A percentile compares a stretch with the other conserved stretches of the same genome.
These are phyloP conservation scores for rabbit (Oryctolagus cuniculus) DNA, from an alignment of 2,113 vertebrate species.

Conservation along the genomic window DNA sequence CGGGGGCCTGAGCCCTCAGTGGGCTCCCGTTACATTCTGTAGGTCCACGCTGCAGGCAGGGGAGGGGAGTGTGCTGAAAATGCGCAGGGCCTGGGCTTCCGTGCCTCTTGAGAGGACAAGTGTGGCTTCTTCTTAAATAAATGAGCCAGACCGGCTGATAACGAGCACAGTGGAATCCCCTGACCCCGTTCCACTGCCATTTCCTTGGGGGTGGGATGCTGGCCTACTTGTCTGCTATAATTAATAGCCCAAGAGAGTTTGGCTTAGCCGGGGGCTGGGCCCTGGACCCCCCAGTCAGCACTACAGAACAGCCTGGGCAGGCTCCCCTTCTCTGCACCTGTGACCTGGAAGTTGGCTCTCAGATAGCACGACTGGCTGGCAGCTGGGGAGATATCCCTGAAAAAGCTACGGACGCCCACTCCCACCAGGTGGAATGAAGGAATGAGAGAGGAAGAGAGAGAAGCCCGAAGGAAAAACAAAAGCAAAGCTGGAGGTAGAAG, in stretches of 20 bases:
- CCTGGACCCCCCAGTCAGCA: neutral
- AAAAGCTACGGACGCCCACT: slow-evolving; percentile 17
- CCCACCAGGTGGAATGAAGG: neutral
- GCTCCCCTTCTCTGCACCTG: slow-evolving; percentile 20
- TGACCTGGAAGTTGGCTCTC: neutral
- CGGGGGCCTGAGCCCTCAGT: too few relatives aligned
- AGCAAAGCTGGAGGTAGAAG: slow-evolving; percentile 3
- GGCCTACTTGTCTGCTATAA: neutral
- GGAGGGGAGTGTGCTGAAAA: neutral
- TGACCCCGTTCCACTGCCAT: neutral
- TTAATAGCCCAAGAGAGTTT: neutral
- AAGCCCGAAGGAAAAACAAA: slow-evolving; percentile 20
- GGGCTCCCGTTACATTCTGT: neutral
- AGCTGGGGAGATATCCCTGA: neutral
- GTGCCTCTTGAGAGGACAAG: neutral
- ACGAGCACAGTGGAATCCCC: neutral
- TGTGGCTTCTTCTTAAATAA: slow-evolving; percentile 28
- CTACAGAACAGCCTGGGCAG: neutral
- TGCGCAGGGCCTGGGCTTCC: neutral
- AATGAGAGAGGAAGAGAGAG: slow-evolving; percentile 11
- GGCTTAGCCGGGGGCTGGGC: slow-evolving; percentile 8
- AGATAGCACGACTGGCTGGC: neutral
- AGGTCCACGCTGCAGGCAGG: neutral
- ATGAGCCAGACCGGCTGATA: neutral
- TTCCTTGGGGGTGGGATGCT: neutral